Base-by-base conservation (phyloP, 2,113 vertebrate species). In the Thalassoma bifasciatum region DNA sequence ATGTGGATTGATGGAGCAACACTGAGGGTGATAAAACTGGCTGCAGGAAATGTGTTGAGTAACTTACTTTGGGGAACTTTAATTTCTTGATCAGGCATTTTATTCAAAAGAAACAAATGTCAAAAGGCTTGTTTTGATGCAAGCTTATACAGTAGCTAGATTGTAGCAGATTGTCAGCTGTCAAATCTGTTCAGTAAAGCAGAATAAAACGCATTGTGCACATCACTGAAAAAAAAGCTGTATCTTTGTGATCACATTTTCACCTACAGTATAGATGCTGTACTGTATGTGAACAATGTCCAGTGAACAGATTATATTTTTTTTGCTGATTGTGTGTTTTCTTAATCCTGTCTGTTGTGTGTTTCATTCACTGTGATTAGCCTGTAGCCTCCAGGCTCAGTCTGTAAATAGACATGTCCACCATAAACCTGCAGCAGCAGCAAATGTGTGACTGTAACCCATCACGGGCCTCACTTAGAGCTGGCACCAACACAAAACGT, bases 311-410 rank as follows among this genome's bases (percentile, higher is more conserved):
- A 52, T 67, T 68, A 78, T 63, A 81, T n/a, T n/a, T 75, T 62
- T 51, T 42, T 63, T 85, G 84, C 90, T 91, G 89, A 91, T 64
- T 79, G 62, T 63, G 87, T 79, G 70, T 74, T 89, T 84, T 75
- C 83, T 79, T 88, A 91, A 91, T 81, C 89, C 88, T 26, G 73
- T 26, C 79, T 72, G 86, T 88, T 90, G 87, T 84, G 79, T 75
- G 77, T 75, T 77, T 88, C 85, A 85, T 88, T 89, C 88, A 83
- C 66, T 60, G 77, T 90, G 88, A 92, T 89, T 82, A 79, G 63
- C 75, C 75, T 72, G 57, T 83, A 86, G 89, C 79, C 86, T 82
- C 66, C 50, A 80, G 90, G 86, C 91, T 80, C 72, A 79, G 85
- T 78, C 84, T 81, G 78, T 74, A 81, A 76, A 84, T 73, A 80